Evolutionary conservation across 2,888 invertebrate genomes (phyloP).

Genomic region (Eupithecia dodoneata): DNA sequence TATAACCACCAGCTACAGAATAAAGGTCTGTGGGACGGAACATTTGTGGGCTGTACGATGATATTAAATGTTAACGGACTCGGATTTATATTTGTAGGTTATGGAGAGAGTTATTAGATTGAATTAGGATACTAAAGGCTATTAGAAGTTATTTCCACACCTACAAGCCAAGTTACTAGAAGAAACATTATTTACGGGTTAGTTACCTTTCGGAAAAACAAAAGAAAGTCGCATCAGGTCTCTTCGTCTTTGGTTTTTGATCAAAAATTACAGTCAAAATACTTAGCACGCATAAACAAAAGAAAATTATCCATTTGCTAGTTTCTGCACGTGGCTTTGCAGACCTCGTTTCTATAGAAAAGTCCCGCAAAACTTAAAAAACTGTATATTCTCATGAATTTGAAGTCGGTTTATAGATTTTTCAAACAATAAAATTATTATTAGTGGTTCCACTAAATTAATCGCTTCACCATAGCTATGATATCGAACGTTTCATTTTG

Average conservation of each 20-base stretch:
- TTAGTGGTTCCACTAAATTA: too few relatives aligned
- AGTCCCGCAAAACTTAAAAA: too few relatives aligned
- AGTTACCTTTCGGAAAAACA: not conserved
- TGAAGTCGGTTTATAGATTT: too few relatives aligned
- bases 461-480: too few relatives aligned
- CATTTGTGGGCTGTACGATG: constrained; percentile 49
- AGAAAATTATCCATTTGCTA: too few relatives aligned
- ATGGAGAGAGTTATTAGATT: constrained; percentile 44
- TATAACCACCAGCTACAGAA: constrained; percentile 27
- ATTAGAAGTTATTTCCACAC: not conserved
- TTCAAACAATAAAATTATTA: too few relatives aligned
- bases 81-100: constrained; percentile 39
- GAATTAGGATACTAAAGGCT: constrained; percentile 5
- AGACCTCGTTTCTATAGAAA: too few relatives aligned
- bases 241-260: not conserved
- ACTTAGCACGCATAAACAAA: too few relatives aligned
- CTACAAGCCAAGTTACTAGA: not conserved
- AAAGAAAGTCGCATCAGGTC: not conserved
- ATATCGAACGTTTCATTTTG: too few relatives aligned
- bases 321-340: too few relatives aligned
- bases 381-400: too few relatives aligned
- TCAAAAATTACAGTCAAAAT: too few relatives aligned
- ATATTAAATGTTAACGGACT: constrained; percentile 51
- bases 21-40: constrained; percentile 53
- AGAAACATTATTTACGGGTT: not conserved